Percentiles rank a stretch among this genome's conserved stretches.
phyloP scores from a whole-genome alignment of 53 echinoderm and acorn worm species.

The Antedon mediterranea region DNA sequence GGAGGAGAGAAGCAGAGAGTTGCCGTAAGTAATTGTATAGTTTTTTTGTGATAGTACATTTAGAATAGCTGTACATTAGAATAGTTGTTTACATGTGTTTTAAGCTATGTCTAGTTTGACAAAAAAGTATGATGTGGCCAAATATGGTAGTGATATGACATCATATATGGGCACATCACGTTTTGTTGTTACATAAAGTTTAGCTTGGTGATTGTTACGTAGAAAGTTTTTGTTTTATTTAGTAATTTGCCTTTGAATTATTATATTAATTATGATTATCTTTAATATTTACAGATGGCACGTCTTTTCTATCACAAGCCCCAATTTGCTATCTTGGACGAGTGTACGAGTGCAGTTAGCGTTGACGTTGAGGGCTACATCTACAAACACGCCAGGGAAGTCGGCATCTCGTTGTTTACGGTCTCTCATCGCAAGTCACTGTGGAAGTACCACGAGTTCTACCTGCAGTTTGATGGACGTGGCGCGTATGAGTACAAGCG shows the following conservation, averaged over 20 bases:
- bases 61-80: too few species aligned
- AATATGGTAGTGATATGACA: too few species aligned
- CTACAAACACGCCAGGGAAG: slow-evolving; percentile 84
- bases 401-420: slow-evolving; percentile 91
- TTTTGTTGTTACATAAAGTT: too few species aligned
- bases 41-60: too few species aligned
- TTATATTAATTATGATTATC: too few species aligned
- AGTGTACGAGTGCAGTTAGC: slow-evolving; percentile 92
- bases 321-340: slow-evolving; percentile 96
- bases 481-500: slow-evolving; percentile 86
- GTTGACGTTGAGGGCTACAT: slow-evolving; percentile 96
- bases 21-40: slow-evolving; percentile 85
- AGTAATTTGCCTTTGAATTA: too few species aligned
- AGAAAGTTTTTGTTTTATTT: too few species aligned
- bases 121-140: too few species aligned
- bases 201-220: too few species aligned
- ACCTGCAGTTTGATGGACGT: slow-evolving; percentile 88
- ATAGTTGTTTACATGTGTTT: too few species aligned
- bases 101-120: too few species aligned
- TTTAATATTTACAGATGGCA: slow-evolving; percentile 49
- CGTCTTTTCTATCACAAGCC: slow-evolving; percentile 95
- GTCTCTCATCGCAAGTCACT: slow-evolving; percentile 91
- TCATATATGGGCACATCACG: too few species aligned
- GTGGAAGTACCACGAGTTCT: slow-evolving; percentile 97
- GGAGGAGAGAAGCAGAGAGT: slow-evolving; percentile 97